Percentiles rank a stretch among this genome's conserved stretches.
phyloP scores from a whole-genome alignment of 2,888 invertebrate genomes.

The Mechanitis messenoides region DNA sequence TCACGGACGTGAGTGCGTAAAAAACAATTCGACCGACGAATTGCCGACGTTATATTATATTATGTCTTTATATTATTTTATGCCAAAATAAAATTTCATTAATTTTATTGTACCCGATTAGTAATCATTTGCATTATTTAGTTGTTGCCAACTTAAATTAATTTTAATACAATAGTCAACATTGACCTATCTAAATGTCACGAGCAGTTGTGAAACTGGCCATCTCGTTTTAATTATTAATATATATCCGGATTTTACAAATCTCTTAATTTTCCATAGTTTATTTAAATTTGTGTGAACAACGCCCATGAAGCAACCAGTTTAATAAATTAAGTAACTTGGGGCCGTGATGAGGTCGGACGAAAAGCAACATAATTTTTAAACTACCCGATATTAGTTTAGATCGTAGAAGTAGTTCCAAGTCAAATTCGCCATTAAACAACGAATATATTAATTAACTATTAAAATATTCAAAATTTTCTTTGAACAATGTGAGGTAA shows the following conservation, averaged over 20 bases:
- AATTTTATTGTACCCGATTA: neutral
- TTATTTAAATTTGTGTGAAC: constrained; percentile 4
- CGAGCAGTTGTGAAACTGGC: constrained; percentile 14
- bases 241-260: constrained; percentile 21
- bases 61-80: neutral
- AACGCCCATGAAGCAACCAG: constrained; percentile 13
- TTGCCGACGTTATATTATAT: neutral
- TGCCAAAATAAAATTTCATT: constrained; percentile 2
- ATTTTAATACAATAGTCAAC: constrained; percentile 28
- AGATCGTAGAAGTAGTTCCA: too few species aligned
- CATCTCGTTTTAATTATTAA: constrained; percentile 13
- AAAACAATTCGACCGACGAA: constrained; percentile 18
- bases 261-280: constrained; percentile 15
- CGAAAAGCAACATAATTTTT: too few species aligned
- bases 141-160: constrained; percentile 20
- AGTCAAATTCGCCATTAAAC: neutral
- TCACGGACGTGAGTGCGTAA: constrained; percentile 55
- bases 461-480: neutral
- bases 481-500: neutral
- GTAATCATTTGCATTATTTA: constrained; percentile 10
- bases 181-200: constrained; percentile 32
- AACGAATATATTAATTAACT: neutral
- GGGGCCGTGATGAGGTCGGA: too few species aligned
- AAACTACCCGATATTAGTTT: too few species aligned
- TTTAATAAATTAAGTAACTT: too few species aligned